Conservation (phyloP, 2,797 vertebrate genomes). For the Octomys mimax region DNA sequence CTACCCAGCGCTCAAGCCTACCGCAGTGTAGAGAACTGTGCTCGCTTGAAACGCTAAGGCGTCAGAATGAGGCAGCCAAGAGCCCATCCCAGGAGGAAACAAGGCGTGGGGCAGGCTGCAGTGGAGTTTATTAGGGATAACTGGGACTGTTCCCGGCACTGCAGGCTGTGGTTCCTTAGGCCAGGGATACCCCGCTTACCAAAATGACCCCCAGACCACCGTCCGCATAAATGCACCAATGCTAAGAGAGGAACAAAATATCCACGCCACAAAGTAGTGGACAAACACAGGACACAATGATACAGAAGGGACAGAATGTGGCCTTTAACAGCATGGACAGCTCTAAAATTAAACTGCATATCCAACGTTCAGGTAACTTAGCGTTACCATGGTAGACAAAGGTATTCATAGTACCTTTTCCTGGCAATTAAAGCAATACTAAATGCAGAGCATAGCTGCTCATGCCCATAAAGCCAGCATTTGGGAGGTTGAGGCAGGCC, state of each 20-base stretch:
- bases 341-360: neutral
- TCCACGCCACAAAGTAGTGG: neutral
- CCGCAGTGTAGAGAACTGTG: fast-evolving
- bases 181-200: neutral
- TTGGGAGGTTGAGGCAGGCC: neutral
- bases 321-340: neutral
- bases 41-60: fast-evolving
- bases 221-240: neutral
- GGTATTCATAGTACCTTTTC: too few relatives aligned
- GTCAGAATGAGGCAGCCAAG: neutral
- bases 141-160: neutral
- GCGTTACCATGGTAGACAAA: neutral
- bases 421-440: neutral
- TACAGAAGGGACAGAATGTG: too few relatives aligned
- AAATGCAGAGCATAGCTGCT: neutral
- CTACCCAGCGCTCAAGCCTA: neutral
- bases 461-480: neutral
- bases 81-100: fast-evolving
- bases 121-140: neutral
- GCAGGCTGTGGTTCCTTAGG: fast-evolving
- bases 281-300: neutral
- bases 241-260: neutral
- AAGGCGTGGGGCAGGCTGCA: fast-evolving
- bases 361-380: neutral
- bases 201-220: fast-evolving